Conservation (phyloP, 2,888 invertebrate genomes). For the Drosophila mimetica region DNA sequence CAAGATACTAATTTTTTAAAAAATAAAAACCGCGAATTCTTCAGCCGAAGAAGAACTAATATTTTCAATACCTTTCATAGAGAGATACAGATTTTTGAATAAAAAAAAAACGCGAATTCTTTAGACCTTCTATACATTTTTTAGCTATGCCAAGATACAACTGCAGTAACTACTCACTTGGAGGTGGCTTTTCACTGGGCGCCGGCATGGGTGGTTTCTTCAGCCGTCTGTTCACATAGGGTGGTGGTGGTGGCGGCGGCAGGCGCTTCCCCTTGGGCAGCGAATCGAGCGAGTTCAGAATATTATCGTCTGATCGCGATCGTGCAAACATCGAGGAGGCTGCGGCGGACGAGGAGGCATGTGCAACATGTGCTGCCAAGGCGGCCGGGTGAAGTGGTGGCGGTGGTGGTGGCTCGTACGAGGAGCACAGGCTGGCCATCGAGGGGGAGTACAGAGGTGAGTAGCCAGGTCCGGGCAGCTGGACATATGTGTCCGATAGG, state of each 20-base stretch:
- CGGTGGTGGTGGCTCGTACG: constrained; percentile 89
- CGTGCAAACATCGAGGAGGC: constrained; percentile 86
- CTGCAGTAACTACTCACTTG: constrained; percentile 78
- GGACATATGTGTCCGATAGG: constrained; percentile 90
- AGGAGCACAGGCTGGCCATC: constrained; percentile 87
- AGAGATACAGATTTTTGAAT: too few relatives aligned
- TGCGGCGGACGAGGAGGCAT: constrained; percentile 64
- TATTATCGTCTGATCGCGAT: constrained; percentile 92
- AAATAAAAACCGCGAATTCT: too few relatives aligned
- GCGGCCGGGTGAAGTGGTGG: constrained; percentile 86
- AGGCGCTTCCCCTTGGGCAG: constrained; percentile 85
- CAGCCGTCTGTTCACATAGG: constrained; percentile 84
- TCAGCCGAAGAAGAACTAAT: too few relatives aligned
- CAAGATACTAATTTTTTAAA: too few relatives aligned
- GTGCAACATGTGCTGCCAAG: constrained; percentile 54
- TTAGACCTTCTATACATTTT: too few relatives aligned
- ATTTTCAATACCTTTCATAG: too few relatives aligned
- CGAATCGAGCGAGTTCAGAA: constrained; percentile 88
- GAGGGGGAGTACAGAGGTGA: constrained; percentile 88
- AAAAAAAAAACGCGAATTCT: too few relatives aligned
- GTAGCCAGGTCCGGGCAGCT: constrained; percentile 86
- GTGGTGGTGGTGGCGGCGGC: constrained; percentile 87
- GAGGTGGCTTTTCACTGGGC: constrained; percentile 84
- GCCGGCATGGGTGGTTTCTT: constrained; percentile 85
- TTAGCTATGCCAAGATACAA: too few relatives aligned